Evolutionary conservation across 2,888 invertebrate species (phyloP).

Genomic region (Lasioglossum lativentre): DNA sequence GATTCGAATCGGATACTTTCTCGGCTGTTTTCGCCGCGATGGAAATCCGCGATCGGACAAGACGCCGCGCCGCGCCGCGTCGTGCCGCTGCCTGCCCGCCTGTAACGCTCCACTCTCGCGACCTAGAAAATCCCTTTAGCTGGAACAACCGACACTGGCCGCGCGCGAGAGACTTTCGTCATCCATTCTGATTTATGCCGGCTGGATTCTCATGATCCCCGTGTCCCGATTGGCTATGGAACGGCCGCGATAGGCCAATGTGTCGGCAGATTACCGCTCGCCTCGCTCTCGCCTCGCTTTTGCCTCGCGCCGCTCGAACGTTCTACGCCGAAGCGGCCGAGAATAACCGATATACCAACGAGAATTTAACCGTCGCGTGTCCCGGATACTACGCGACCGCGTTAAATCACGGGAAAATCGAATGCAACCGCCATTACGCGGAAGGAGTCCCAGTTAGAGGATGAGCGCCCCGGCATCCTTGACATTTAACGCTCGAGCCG

Average conservation of each 20-base stretch:
- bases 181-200: constrained; percentile 72
- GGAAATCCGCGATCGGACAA: constrained; percentile 30
- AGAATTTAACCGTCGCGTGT: constrained; percentile 50
- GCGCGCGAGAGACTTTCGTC: constrained; percentile 64
- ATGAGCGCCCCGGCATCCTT: constrained; percentile 16
- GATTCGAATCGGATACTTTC: constrained; percentile 73
- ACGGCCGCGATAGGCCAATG: constrained; percentile 56
- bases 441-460: constrained; percentile 4
- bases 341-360: constrained; percentile 26
- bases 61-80: neutral
- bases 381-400: constrained; percentile 52
- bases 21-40: constrained; percentile 38
- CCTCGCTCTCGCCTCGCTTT: neutral
- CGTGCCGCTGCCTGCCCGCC: neutral
- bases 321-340: constrained; percentile 14
- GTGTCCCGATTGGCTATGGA: constrained; percentile 52
- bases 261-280: constrained; percentile 51
- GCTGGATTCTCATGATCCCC: constrained; percentile 57
- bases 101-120: constrained; percentile 55
- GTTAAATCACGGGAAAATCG: constrained; percentile 19
- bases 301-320: neutral
- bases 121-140: constrained; percentile 74
- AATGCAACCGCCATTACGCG: constrained; percentile 13
- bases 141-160: constrained; percentile 60
- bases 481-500: constrained; percentile 6